These are phyloP conservation scores for Drosophila rellima DNA, from an alignment of 2,888 invertebrate species.

Conservation along the genomic window DNA sequence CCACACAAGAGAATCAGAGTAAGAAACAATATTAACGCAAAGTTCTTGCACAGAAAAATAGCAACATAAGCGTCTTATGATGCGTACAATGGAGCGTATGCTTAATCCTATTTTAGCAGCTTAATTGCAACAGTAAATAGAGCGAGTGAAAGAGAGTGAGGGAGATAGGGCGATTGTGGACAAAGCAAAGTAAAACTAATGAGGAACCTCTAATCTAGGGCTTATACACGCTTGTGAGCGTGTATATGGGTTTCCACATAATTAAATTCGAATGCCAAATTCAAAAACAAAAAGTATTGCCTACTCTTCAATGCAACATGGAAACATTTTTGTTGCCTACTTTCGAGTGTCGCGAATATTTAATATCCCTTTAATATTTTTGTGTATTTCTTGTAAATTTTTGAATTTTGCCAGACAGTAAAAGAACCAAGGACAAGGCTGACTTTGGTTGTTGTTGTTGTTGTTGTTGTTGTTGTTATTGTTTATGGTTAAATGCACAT, in stretches of 20 bases:
- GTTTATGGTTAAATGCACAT: slow-evolving; percentile 65
- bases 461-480: slow-evolving; percentile 33
- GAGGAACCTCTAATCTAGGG: slow-evolving; percentile 29
- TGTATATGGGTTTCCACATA: slow-evolving; percentile 57
- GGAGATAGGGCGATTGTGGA: not conserved
- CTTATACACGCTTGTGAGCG: slow-evolving; percentile 17
- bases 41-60: slow-evolving; percentile 16
- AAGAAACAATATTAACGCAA: slow-evolving; percentile 8
- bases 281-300: slow-evolving; percentile 45
- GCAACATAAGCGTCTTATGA: slow-evolving; percentile 64
- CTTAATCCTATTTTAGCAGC: slow-evolving; percentile 74
- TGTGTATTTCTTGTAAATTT: slow-evolving; percentile 22
- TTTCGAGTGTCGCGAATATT: slow-evolving; percentile 32
- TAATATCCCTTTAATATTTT: slow-evolving; percentile 34
- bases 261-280: slow-evolving; percentile 70
- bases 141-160: not conserved
- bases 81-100: slow-evolving; percentile 69
- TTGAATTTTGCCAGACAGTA: slow-evolving; percentile 18
- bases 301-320: slow-evolving; percentile 36
- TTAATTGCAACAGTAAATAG: slow-evolving; percentile 60
- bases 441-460: slow-evolving; percentile 10
- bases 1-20: slow-evolving; percentile 8
- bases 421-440: slow-evolving; percentile 59
- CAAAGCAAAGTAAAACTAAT: slow-evolving; percentile 46
- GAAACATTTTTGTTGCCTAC: slow-evolving; percentile 34